These are phyloP conservation scores for Lathamus discolor DNA, from an alignment of 2,113 vertebrate species.

Conservation along the genomic window DNA sequence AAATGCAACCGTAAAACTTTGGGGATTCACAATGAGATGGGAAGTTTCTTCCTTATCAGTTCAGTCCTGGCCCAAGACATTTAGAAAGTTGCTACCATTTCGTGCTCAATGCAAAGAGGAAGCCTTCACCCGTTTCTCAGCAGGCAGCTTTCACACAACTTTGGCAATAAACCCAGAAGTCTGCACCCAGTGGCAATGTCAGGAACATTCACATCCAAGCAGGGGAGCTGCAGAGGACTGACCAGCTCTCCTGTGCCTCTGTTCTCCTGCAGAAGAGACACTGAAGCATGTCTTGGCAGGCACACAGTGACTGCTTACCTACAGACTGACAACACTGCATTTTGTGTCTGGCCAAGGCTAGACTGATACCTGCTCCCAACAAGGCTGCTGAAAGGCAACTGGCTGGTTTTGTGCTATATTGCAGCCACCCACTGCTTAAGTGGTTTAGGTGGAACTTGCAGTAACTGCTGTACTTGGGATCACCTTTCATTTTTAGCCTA, in stretches of 20 bases:
- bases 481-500: background rate
- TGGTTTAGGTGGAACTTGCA: background rate
- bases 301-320: background rate
- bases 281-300: background rate
- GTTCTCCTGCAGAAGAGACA: background rate
- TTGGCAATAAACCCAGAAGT: background rate
- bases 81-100: background rate
- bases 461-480: background rate
- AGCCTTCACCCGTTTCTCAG: background rate
- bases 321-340: accelerated
- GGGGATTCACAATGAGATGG: background rate
- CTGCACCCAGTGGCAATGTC: accelerated
- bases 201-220: background rate
- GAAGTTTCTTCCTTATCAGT: background rate
- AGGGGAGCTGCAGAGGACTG: background rate
- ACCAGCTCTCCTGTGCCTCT: background rate
- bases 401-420: background rate
- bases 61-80: background rate
- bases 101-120: background rate
- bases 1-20: background rate
- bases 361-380: background rate
- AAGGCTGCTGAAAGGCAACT: background rate
- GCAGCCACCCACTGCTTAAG: background rate
- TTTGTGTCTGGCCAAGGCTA: background rate
- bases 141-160: background rate